Evolutionary conservation across 2,797 vertebrate genomes (phyloP).

Genomic region (Rhabdophis nuchalis): DNA sequence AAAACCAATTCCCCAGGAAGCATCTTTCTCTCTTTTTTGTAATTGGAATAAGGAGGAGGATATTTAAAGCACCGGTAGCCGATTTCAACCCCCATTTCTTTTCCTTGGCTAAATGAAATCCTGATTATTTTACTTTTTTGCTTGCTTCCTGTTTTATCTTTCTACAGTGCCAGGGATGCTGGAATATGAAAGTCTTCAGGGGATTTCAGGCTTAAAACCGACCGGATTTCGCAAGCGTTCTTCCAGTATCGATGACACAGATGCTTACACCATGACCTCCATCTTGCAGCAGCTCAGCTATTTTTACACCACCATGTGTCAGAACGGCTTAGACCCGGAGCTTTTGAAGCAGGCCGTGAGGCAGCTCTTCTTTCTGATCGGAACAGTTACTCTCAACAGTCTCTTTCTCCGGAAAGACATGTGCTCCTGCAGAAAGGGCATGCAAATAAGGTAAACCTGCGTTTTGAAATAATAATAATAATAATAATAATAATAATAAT

Average conservation of each 20-base stretch:
- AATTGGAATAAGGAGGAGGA: not conserved
- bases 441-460: constrained; percentile 90
- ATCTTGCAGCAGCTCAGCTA: constrained; percentile 84
- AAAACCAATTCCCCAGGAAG: not conserved
- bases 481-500: not conserved
- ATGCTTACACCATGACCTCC: constrained; percentile 84
- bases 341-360: constrained; percentile 83
- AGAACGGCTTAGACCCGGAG: constrained; percentile 86
- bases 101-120: constrained; percentile 12
- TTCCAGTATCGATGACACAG: constrained; percentile 81
- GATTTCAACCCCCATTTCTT: not conserved
- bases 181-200: constrained; percentile 94
- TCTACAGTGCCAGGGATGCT: constrained; percentile 88
- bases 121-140: not conserved
- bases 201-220: constrained; percentile 95
- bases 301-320: constrained; percentile 86
- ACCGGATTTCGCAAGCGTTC: constrained; percentile 93
- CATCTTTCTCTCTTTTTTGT: not conserved
- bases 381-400: constrained; percentile 85
- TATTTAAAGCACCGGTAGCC: constrained; percentile 8
- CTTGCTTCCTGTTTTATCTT: constrained; percentile 21
- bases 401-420: constrained; percentile 97
- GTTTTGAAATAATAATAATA: not conserved
- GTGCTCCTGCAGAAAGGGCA: constrained; percentile 97
- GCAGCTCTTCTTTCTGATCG: constrained; percentile 89